Conservation (phyloP, 2,113 vertebrate species). For the Osmerus eperlanus region DNA sequence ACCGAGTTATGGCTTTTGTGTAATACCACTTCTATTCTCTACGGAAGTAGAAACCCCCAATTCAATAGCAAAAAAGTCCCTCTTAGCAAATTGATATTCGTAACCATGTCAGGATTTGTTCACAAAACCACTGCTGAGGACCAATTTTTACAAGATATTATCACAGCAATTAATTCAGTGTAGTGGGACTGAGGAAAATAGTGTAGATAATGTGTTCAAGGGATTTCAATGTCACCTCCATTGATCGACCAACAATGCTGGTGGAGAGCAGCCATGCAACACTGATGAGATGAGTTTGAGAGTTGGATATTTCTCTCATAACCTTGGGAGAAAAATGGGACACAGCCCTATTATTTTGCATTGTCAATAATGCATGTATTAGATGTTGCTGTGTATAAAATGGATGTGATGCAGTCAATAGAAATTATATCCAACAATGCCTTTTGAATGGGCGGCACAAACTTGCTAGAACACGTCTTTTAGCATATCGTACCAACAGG, state of each 20-base stretch:
- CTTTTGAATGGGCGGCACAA: too few relatives aligned
- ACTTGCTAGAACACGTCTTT: too few relatives aligned
- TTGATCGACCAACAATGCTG: slow-evolving; percentile 8
- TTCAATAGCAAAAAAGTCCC: slow-evolving; percentile 6
- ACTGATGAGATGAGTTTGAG: slow-evolving; percentile 1
- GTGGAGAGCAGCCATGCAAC: not conserved
- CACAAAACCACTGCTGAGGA: slow-evolving; percentile 15
- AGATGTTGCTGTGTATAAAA: too few relatives aligned
- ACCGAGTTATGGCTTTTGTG: too few relatives aligned
- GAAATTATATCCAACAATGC: too few relatives aligned
- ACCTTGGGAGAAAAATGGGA: too few relatives aligned
- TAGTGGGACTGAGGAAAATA: slow-evolving; percentile 27
- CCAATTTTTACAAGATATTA: slow-evolving; percentile 16
- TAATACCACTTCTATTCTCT: too few relatives aligned
- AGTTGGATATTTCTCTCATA: not conserved
- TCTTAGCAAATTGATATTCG: slow-evolving; percentile 29
- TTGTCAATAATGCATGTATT: too few relatives aligned
- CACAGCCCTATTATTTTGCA: too few relatives aligned
- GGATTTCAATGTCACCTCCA: slow-evolving; percentile 47
- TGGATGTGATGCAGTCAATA: too few relatives aligned
- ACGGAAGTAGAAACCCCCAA: too few relatives aligned
- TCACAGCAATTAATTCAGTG: slow-evolving; percentile 38
- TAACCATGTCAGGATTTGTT: slow-evolving; percentile 18
- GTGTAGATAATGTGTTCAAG: slow-evolving; percentile 39
- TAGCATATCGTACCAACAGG: too few relatives aligned